phyloP scores from a whole-genome alignment of 2,113 vertebrate genomes.

The Pedionomus torquatus region DNA sequence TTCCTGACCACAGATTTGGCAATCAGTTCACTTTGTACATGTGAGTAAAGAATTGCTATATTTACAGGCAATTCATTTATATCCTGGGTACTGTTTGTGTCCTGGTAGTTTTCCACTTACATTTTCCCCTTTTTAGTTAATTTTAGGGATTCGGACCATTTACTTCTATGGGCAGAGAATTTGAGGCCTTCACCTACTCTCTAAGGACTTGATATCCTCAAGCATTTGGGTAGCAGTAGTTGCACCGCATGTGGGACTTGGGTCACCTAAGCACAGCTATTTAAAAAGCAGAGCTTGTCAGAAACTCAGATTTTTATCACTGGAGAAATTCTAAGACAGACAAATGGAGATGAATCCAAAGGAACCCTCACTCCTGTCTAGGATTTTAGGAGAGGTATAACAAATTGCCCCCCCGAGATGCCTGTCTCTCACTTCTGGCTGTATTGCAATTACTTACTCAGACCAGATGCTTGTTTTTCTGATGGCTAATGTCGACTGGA shows the following conservation, averaged over 20 bases:
- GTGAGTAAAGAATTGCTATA: background rate
- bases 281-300: background rate
- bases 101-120: constrained; percentile 2
- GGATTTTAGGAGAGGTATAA: background rate
- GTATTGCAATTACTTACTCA: background rate
- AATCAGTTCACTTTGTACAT: background rate
- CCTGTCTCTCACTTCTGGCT: background rate
- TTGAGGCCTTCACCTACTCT: background rate
- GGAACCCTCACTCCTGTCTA: background rate
- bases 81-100: background rate
- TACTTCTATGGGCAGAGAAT: background rate
- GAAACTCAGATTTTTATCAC: background rate
- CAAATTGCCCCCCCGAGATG: rapidly evolving
- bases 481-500: background rate
- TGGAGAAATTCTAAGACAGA: background rate
- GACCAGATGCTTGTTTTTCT: background rate
- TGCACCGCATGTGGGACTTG: background rate
- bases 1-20: constrained; percentile 17
- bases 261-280: background rate
- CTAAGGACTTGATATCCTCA: background rate
- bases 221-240: background rate
- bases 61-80: background rate
- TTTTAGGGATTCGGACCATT: background rate
- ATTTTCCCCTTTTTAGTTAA: background rate
- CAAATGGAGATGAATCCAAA: background rate